Base-by-base conservation (phyloP, 2,797 vertebrate genomes). In the Gobio occitaniae region DNA sequence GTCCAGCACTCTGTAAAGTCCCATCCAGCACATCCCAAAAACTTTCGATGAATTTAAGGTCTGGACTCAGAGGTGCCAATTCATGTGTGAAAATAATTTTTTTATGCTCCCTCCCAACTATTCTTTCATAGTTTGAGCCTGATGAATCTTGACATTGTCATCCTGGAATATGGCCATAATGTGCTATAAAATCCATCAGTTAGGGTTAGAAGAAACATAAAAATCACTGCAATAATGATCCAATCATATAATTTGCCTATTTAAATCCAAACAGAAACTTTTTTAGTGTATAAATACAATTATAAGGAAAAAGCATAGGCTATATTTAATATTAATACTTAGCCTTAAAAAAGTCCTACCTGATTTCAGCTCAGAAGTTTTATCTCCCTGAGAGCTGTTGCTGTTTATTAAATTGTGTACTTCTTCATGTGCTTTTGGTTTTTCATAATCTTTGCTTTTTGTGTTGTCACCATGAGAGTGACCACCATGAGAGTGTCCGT, bases 341-440 rank as follows among this genome's bases (percentile, higher is more conserved):
- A 41, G 7, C 41, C 41, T 9, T 41, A 8, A 44, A 44, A 44
- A 41, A 44, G 41, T 8, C 56, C 25, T 65, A 89, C 87, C 87
- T 86, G 87, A 59, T 87, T 88, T 79, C 15, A 78, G n/a, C 10
- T 87, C 87, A 19, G 21, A n/a, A 38, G 80, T 36, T 11, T 81
- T 76, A 50, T 80, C 71, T 50, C 19, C 79, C 79, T 36, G 48
- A 16, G 77, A 38, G 54, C 52, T 56, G 29, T 12, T 59, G 76
- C 56, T 85, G 80, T 94, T 95, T 88, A 94, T 92, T 52, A 97
- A 91, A 83, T 93, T 96, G 92, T 95, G 95, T 88, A 93, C 95
- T 93, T 97, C 96, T 84, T 96, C 95, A 0, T 90, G 90, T 3
- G 90, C 90, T 1, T 90, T 91, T 3, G 90, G 19, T 86, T 94